phyloP scores from a whole-genome alignment of 1,140 invertebrate genomes.

The Limonius californicus region DNA sequence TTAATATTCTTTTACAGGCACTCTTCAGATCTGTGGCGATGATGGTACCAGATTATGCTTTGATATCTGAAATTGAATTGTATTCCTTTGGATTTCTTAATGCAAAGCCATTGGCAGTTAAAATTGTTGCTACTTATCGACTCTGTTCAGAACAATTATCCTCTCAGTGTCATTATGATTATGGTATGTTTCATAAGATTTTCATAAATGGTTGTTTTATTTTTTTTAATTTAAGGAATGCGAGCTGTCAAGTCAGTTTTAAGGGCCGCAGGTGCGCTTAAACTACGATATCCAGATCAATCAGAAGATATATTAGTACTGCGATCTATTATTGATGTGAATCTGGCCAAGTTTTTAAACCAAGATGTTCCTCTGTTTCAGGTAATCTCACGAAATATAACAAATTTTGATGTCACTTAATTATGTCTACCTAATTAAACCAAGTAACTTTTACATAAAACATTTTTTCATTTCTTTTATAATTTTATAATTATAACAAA shows the following conservation, averaged over 20 bases:
- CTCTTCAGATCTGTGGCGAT: conserved; percentile 94
- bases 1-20: conserved; percentile 54
- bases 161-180: conserved; percentile 94
- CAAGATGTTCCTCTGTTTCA: conserved; percentile 84
- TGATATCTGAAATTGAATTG: conserved; percentile 91
- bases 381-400: not conserved
- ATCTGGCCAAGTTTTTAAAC: conserved; percentile 87
- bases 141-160: conserved; percentile 93
- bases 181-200: conserved; percentile 57
- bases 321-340: conserved; percentile 89
- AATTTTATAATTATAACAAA: not conserved
- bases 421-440: no score
- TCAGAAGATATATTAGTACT: conserved; percentile 77
- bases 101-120: conserved; percentile 83
- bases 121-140: conserved; percentile 91
- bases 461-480: no score
- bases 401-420: no score
- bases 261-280: conserved; percentile 84
- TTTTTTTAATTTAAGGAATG: conserved; percentile 56
- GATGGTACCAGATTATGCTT: conserved; percentile 96
- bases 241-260: conserved; percentile 86
- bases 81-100: conserved; percentile 92
- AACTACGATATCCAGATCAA: conserved; percentile 83
- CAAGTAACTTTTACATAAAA: no score
- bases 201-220: not conserved